phyloP scores from a whole-genome alignment of 2,113 vertebrate species.

The Crotalus tigris region DNA sequence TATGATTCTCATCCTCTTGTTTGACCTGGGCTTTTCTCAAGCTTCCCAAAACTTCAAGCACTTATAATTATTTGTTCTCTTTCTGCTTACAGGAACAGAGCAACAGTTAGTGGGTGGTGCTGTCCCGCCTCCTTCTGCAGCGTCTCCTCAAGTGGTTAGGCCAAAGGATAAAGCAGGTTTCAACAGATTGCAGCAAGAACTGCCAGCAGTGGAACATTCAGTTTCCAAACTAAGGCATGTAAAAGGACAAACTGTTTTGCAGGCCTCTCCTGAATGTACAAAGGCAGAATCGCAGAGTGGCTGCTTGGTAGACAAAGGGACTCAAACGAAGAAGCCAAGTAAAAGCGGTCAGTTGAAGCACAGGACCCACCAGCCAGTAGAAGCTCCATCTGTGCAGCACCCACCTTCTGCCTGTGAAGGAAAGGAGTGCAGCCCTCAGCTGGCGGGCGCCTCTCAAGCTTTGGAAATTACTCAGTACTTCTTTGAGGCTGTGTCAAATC shows the following conservation, averaged over 20 bases:
- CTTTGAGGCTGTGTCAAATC: slow-evolving; percentile 90
- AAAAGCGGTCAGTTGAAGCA: slow-evolving; percentile 70
- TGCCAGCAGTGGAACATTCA: slow-evolving; percentile 46
- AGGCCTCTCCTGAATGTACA: slow-evolving; percentile 57
- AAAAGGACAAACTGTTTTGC: slow-evolving; percentile 55
- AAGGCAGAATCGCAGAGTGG: slow-evolving; percentile 63
- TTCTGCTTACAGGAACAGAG: slow-evolving; percentile 67
- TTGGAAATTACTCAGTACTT: slow-evolving; percentile 94
- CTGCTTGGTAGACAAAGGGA: slow-evolving; percentile 69
- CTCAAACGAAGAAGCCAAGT: slow-evolving; percentile 75
- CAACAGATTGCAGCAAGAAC: slow-evolving; percentile 66
- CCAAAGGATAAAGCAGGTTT: slow-evolving; percentile 81
- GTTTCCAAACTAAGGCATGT: slow-evolving; percentile 54
- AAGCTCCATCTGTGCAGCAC: slow-evolving; percentile 30
- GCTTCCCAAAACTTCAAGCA: neutral
- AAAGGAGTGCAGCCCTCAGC: slow-evolving; percentile 44
- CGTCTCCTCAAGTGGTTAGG: slow-evolving; percentile 78
- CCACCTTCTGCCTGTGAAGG: slow-evolving; percentile 11
- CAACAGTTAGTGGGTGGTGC: slow-evolving; percentile 50
- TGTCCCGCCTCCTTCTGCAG: slow-evolving; percentile 50
- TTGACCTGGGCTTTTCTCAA: neutral
- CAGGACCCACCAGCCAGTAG: slow-evolving; percentile 22
- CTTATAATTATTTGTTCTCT: slow-evolving; percentile 4
- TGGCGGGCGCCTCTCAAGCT: slow-evolving; percentile 79
- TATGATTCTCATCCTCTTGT: neutral